phyloP scores from a whole-genome alignment of 2,797 vertebrate genomes.

The Helarctos malayanus region DNA sequence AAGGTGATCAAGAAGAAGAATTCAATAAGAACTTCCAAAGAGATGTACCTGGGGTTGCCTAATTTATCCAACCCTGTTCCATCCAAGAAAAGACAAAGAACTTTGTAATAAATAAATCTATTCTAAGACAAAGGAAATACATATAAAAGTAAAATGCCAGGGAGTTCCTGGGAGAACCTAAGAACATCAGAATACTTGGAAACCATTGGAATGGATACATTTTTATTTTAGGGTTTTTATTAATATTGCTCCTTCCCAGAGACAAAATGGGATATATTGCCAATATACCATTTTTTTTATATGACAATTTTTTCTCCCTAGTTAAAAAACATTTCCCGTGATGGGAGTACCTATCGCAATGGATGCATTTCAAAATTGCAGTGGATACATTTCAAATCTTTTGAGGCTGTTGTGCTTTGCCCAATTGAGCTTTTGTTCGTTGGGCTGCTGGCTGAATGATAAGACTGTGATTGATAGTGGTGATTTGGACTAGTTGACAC shows the following conservation, averaged over 20 bases:
- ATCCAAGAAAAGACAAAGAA: background rate
- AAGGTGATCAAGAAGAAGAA: background rate
- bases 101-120: background rate
- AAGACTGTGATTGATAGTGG: background rate
- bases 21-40: background rate
- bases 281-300: background rate
- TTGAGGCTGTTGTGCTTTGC: background rate
- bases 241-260: background rate
- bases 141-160: background rate
- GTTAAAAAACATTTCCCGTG: background rate
- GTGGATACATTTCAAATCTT: background rate
- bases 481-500: background rate
- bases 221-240: background rate
- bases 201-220: background rate
- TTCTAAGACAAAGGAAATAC: background rate
- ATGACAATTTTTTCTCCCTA: background rate
- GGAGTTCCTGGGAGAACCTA: background rate
- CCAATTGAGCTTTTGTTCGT: background rate
- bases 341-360: background rate
- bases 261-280: background rate
- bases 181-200: background rate
- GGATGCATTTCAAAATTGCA: background rate
- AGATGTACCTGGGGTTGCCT: background rate
- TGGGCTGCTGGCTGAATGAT: background rate
- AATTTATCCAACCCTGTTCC: background rate